A percentile compares a stretch with the other conserved stretches of the same genome.
These are phyloP conservation scores for Podarcis cretensis DNA, from an alignment of 2,113 vertebrate species.

Conservation along the genomic window DNA sequence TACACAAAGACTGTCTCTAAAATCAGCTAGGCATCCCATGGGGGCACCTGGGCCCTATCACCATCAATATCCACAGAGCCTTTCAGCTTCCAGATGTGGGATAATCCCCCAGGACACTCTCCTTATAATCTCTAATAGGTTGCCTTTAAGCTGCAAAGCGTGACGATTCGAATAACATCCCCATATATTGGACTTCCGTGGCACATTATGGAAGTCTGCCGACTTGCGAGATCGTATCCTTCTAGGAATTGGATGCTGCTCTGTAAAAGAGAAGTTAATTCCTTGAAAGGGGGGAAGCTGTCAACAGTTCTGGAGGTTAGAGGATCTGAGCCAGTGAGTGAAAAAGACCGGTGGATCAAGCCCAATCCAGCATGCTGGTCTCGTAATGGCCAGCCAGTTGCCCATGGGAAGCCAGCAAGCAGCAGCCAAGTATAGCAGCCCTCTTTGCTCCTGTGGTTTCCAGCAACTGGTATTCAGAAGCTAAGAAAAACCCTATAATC, in stretches of 20 bases:
- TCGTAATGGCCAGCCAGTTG: no score
- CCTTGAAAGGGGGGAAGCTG: neutral
- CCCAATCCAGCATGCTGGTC: no score
- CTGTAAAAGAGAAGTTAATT: neutral
- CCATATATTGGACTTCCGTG: neutral
- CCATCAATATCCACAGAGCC: neutral
- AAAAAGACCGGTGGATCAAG: no score
- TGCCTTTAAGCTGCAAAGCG: neutral
- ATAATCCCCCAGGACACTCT: neutral
- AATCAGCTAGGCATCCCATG: neutral
- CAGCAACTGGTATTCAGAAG: no score
- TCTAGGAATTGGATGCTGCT: neutral
- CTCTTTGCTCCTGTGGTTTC: no score
- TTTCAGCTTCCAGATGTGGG: neutral
- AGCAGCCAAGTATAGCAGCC: no score
- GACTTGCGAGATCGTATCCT: neutral
- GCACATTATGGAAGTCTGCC: neutral
- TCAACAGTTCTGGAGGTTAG: neutral
- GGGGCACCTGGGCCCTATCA: no score
- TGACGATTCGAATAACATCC: neutral
- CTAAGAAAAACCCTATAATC: no score
- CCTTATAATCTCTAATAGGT: neutral
- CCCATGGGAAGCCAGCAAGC: no score
- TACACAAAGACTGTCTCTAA: no score
- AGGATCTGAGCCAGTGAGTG: neutral